These are phyloP conservation scores for Macrocentrus cingulum DNA, from an alignment of 1,140 invertebrate species.

Conservation along the genomic window DNA sequence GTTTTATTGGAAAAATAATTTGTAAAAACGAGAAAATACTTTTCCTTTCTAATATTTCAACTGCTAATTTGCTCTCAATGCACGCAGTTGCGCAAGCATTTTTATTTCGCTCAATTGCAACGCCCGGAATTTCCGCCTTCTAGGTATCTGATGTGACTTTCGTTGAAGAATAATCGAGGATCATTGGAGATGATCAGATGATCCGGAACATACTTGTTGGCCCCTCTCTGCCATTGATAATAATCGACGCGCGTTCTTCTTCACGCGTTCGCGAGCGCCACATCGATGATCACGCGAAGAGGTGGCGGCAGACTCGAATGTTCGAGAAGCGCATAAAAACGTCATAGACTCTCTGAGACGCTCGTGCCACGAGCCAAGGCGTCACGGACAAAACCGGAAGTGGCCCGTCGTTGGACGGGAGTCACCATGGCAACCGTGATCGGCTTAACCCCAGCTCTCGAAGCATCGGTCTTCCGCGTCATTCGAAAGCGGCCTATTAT, in stretches of 20 bases:
- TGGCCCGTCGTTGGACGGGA: constrained; percentile 43
- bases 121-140: not conserved
- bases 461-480: constrained; percentile 42
- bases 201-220: not conserved
- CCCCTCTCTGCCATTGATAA: not conserved
- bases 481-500: constrained; percentile 46
- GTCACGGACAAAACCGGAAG: constrained; percentile 39
- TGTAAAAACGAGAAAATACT: too few species aligned
- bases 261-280: not conserved
- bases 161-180: constrained; percentile 15
- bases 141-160: constrained; percentile 10
- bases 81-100: too few species aligned
- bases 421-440: constrained; percentile 47
- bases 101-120: constrained; percentile 7
- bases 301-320: too few species aligned
- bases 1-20: too few species aligned
- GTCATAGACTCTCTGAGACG: constrained; percentile 4
- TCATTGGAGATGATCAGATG: constrained; percentile 14
- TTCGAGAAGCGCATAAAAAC: constrained; percentile 10
- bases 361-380: constrained; percentile 24
- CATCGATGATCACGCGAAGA: not conserved
- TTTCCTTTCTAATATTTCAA: too few species aligned
- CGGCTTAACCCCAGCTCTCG: constrained; percentile 39
- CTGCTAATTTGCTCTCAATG: too few species aligned
- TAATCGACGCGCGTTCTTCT: constrained; percentile 3